phyloP scores from a whole-genome alignment of 2,113 vertebrate species.

The Abramis brama region DNA sequence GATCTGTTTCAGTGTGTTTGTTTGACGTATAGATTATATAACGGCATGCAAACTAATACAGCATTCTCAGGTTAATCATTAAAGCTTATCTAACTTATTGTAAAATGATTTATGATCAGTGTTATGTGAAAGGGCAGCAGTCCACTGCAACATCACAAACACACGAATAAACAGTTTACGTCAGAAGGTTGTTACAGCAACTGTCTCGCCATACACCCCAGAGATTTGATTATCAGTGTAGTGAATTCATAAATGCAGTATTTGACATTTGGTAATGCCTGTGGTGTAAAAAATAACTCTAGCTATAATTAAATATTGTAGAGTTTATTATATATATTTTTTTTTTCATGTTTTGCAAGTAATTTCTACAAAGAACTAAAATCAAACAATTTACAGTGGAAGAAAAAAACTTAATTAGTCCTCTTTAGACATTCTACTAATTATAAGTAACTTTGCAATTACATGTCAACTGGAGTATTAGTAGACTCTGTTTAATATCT shows the following conservation, averaged over 20 bases:
- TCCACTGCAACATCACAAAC: slow-evolving; percentile 37
- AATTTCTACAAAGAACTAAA: neutral
- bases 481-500: too few relatives aligned
- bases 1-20: neutral
- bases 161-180: slow-evolving; percentile 1
- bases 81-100: slow-evolving; percentile 5
- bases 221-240: neutral
- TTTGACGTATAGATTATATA: neutral
- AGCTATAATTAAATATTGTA: neutral
- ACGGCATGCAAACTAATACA: neutral
- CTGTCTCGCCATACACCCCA: neutral
- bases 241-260: neutral
- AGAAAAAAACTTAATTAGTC: neutral
- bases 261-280: neutral
- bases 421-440: too few relatives aligned
- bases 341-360: neutral
- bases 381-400: neutral
- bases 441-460: too few relatives aligned
- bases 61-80: slow-evolving; percentile 35
- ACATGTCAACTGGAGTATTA: too few relatives aligned
- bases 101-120: slow-evolving; percentile 42
- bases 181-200: slow-evolving; percentile 9
- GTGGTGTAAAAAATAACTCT: neutral
- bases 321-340: neutral
- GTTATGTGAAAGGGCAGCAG: slow-evolving; percentile 24